Percentiles rank a stretch among this genome's conserved stretches.
phyloP scores from a whole-genome alignment of 2,888 invertebrate species.

The Rotaria magnacalcarata region DNA sequence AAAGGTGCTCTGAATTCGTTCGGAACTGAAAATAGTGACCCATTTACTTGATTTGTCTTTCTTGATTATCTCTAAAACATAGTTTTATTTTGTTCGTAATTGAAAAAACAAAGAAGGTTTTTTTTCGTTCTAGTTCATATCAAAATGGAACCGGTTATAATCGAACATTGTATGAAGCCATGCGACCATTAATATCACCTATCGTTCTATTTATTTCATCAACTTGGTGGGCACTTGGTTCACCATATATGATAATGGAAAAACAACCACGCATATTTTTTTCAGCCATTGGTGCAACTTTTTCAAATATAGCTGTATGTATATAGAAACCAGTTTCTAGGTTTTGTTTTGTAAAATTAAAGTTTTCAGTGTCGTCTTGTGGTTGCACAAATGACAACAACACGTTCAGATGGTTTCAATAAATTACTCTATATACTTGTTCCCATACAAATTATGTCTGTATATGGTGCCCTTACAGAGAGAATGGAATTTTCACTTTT shows the following conservation, averaged over 20 bases:
- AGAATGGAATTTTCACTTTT: constrained; percentile 26
- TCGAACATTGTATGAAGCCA: constrained; percentile 73
- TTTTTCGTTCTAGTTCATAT: constrained; percentile 69
- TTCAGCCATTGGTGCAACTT: constrained; percentile 82
- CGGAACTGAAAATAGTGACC: too few relatives aligned
- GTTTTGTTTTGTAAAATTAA: constrained; percentile 25
- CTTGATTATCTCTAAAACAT: too few relatives aligned
- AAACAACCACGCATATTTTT: constrained; percentile 78
- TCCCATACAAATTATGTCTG: background rate
- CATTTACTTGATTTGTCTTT: too few relatives aligned
- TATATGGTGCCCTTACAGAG: constrained; percentile 7
- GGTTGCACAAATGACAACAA: constrained; percentile 92
- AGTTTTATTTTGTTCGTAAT: too few relatives aligned
- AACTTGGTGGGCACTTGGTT: constrained; percentile 74
- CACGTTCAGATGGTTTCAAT: constrained; percentile 77
- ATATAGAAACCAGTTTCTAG: background rate
- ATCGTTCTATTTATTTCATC: constrained; percentile 71
- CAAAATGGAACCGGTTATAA: constrained; percentile 72
- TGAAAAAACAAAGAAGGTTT: too few relatives aligned
- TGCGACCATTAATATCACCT: constrained; percentile 79
- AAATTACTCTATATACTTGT: constrained; percentile 60
- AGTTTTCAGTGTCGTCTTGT: constrained; percentile 83
- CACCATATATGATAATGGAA: constrained; percentile 72
- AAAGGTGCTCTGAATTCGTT: too few relatives aligned
- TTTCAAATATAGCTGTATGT: constrained; percentile 90